Base-by-base conservation (phyloP, 2,113 vertebrate genomes). In the Aphyosemion australe region DNA sequence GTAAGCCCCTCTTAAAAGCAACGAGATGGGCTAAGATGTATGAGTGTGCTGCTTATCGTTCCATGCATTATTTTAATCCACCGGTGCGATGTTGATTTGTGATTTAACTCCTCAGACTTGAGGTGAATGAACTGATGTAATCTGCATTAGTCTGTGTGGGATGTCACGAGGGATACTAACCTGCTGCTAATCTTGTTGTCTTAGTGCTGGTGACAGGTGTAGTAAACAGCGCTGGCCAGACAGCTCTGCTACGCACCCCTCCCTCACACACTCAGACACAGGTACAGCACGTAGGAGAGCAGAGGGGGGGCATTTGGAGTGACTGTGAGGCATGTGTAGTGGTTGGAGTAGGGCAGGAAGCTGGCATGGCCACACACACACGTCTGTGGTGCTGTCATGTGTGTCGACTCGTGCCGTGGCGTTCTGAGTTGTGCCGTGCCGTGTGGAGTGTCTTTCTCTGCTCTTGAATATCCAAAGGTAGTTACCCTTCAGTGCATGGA, bases 161-260 rank as follows among this genome's bases (percentile, higher is more conserved):
- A 82, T 88, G 77, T 84, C 50, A 78, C 78, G 57, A 46, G 60
- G 52, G 69, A 84, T 83, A 84, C 86, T 90, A 90, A 90, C 87
- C 84, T 88, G 82, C 86, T 88, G 82, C 86, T 89, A 88, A 89
- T 87, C 88, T 89, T 87, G 90, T 91, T 90, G 90, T 91, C 89
- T 91, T 89, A 88, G 87, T 89, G 87, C 78, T 89, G 84, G 89
- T 91, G 89, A 89, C 89, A 91, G 88, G 88, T 90, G 87, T 90
- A 89, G 88, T 89, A 89, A 90, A 88, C 87, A 84, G 80, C 82
- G 79, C 81, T 83, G 75, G 78, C 82, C 86, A 84, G 82, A 85
- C 77, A 80, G 76, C 71, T 85, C 80, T 75, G 56, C 77, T 71
- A 74, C 72, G 78, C 77, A 74, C 75, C 76, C 80, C 78, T 81